Conservation (phyloP, 2,113 vertebrate species). For the Mus spicilegus region DNA sequence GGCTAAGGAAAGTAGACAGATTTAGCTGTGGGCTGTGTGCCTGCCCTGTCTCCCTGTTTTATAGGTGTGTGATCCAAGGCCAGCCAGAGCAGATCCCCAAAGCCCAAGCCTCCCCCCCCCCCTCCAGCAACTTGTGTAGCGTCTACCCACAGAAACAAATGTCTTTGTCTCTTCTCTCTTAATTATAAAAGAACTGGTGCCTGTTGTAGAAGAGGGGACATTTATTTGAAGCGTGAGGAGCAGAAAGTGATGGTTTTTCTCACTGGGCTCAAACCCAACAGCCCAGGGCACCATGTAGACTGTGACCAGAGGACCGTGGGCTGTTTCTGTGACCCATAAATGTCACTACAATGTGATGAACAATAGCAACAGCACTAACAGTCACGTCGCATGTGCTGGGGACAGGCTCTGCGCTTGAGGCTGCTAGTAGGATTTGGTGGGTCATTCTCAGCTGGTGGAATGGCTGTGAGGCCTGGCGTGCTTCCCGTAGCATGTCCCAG, state of each 20-base stretch:
- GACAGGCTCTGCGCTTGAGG: background rate
- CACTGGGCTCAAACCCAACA: fast-evolving
- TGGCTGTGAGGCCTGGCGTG: background rate
- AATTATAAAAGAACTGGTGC: background rate
- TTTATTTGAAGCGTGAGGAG: fast-evolving
- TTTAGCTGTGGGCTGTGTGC: background rate
- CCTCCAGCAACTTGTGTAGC: background rate
- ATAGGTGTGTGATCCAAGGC: background rate
- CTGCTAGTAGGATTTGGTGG: background rate
- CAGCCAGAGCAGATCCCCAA: background rate
- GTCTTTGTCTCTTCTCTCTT: background rate
- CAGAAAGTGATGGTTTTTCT: background rate
- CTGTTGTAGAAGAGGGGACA: background rate
- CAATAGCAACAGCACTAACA: background rate
- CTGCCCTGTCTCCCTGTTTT: slow-evolving; percentile 38
- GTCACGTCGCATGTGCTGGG: background rate
- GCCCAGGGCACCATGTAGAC: background rate
- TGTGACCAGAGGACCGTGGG: background rate
- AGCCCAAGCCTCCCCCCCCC: background rate
- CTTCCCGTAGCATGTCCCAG: background rate
- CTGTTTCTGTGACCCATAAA: background rate
- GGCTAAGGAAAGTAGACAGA: background rate
- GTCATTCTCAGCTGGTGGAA: background rate
- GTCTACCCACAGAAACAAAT: too few relatives aligned
- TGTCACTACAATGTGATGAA: background rate